Conservation (phyloP, 2,797 vertebrate species). For the Sarcophilus harrisii region DNA sequence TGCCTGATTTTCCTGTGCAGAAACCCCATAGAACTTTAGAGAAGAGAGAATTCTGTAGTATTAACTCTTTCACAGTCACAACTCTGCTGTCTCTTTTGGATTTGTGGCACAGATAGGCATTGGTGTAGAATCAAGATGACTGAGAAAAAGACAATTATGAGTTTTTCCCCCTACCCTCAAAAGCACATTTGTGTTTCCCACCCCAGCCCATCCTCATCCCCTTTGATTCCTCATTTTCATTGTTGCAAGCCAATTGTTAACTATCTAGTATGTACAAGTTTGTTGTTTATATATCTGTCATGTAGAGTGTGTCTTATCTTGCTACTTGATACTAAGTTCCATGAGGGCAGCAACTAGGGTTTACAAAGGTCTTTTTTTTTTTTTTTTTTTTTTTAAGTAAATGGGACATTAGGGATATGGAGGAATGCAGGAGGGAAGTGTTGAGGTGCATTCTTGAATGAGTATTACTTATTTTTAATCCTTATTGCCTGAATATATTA, state of each 20-base stretch:
- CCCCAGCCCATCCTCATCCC: too few relatives aligned
- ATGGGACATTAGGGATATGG: neutral
- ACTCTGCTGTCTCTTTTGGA: neutral
- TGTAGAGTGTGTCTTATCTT: neutral
- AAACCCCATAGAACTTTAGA: neutral
- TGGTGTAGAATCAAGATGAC: neutral
- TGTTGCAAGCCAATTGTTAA: neutral
- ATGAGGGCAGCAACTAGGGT: neutral
- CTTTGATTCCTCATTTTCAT: neutral
- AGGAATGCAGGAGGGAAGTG: neutral
- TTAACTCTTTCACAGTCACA: neutral
- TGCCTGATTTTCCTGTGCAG: neutral
- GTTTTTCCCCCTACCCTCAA: neutral
- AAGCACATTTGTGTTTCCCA: neutral
- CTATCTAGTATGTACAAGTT: neutral
- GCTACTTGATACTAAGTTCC: neutral
- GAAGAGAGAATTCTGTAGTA: neutral
- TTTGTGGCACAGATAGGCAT: neutral
- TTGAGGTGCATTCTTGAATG: neutral
- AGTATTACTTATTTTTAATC: neutral
- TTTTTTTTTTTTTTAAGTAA: neutral
- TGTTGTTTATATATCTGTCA: neutral
- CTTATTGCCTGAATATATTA: neutral
- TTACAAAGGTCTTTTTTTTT: neutral
- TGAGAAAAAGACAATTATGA: neutral